These are phyloP conservation scores for Heliconius hewitsoni DNA, from an alignment of 1,140 invertebrate species.

Conservation along the genomic window DNA sequence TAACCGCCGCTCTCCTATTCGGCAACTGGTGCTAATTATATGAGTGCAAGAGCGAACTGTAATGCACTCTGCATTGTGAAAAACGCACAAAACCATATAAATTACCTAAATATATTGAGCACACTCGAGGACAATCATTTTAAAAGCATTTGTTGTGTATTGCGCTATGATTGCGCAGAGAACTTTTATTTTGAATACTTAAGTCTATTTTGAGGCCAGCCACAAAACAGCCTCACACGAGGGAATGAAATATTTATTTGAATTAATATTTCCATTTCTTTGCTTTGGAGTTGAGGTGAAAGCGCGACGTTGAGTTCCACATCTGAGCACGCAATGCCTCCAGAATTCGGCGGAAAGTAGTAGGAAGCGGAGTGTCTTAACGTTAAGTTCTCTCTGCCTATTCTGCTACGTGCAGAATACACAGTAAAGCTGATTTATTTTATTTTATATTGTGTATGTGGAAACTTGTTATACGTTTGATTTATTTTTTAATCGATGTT, in stretches of 20 bases:
- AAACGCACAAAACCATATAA: not conserved
- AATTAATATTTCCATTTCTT: no score
- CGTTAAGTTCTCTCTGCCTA: no score
- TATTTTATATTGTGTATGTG: no score
- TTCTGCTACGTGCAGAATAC: no score
- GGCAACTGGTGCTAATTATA: constrained; percentile 12
- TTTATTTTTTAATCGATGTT: no score
- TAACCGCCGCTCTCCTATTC: constrained; percentile 5
- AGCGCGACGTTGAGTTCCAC: not conserved
- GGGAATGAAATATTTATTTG: no score
- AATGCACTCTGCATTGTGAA: not conserved
- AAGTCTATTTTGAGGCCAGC: not conserved
- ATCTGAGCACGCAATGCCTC: not conserved
- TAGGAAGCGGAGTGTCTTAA: no score
- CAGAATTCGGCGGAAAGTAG: not conserved
- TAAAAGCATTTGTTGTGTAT: not conserved
- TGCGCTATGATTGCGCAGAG: not conserved
- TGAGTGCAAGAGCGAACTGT: not conserved
- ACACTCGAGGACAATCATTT: constrained; percentile 4
- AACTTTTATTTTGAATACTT: not conserved
- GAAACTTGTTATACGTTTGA: no score
- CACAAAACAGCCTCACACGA: no score
- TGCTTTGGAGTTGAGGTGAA: no score
- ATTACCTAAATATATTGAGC: not conserved
- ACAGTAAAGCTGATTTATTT: no score